Conservation (phyloP, 2,113 vertebrate species). For the Trichomycterus rosablanca region DNA sequence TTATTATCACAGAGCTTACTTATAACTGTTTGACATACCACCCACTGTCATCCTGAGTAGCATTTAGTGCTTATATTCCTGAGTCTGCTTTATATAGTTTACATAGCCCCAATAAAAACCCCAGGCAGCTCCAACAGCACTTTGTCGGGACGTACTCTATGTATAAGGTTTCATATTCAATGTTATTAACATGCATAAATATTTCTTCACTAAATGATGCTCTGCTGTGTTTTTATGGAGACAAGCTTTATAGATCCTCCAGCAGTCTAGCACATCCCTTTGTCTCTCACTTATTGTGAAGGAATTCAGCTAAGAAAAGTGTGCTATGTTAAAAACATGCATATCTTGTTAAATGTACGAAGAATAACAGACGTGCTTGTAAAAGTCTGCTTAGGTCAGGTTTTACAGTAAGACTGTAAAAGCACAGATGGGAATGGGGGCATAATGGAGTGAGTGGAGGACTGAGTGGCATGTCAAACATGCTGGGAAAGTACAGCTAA, state of each 20-base stretch:
- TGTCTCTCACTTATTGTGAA: neutral
- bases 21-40: neutral
- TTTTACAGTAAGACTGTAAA: constrained; percentile 32
- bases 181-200: neutral
- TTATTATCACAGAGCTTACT: neutral
- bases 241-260: constrained; percentile 5
- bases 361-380: constrained; percentile 30
- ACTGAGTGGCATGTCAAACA: constrained; percentile 14
- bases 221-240: too few relatives aligned
- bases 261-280: neutral
- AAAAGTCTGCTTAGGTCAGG: constrained; percentile 24
- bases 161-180: constrained; percentile 15
- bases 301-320: neutral
- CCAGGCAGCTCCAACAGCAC: neutral
- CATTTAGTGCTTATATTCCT: constrained; percentile 1
- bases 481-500: constrained; percentile 22
- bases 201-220: too few relatives aligned
- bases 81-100: constrained; percentile 15
- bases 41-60: constrained; percentile 3
- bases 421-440: constrained; percentile 24
- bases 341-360: constrained; percentile 25
- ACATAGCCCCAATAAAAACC: neutral
- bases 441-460: constrained; percentile 21
- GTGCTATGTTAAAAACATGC: constrained; percentile 21
- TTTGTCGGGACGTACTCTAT: neutral